These are phyloP conservation scores for Zoroaster sp. DNA, from an alignment of 53 echinoderm and acorn worm genomes.

Conservation along the genomic window DNA sequence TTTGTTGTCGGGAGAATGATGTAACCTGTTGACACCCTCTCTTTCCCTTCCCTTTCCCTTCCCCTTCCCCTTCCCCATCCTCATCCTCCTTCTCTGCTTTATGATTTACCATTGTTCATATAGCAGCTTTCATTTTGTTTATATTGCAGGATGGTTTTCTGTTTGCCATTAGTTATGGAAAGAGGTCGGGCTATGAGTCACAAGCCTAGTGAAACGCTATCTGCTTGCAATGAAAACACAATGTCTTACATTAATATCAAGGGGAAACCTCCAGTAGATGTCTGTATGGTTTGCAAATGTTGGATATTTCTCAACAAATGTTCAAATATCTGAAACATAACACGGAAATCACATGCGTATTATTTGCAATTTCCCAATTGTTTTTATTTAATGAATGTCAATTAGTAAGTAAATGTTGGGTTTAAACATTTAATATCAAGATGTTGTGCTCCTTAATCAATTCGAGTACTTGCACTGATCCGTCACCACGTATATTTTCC, in stretches of 20 bases:
- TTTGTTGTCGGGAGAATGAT: no score
- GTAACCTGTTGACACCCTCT: no score
- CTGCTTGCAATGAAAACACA: neutral
- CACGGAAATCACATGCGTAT: no score
- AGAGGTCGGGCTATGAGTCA: neutral
- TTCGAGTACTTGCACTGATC: no score
- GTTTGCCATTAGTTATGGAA: slow-evolving; percentile 7
- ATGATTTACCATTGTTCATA: no score
- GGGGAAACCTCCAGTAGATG: neutral
- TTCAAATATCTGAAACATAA: neutral
- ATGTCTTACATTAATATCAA: neutral
- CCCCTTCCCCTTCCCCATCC: no score
- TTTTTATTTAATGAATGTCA: neutral
- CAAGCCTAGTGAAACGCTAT: neutral
- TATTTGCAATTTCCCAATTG: neutral
- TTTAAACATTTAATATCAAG: no score
- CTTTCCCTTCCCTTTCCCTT: no score
- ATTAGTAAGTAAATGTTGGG: neutral
- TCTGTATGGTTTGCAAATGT: neutral
- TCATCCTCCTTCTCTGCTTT: no score
- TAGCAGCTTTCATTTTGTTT: neutral
- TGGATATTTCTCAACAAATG: neutral
- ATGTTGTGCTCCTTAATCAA: no score
- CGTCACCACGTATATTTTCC: no score
- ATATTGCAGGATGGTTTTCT: neutral